Evolutionary conservation across 2,888 invertebrate species (phyloP), one percentile per base, ranked within the genome.

Genomic region (Patella ulyssiponensis): DNA sequence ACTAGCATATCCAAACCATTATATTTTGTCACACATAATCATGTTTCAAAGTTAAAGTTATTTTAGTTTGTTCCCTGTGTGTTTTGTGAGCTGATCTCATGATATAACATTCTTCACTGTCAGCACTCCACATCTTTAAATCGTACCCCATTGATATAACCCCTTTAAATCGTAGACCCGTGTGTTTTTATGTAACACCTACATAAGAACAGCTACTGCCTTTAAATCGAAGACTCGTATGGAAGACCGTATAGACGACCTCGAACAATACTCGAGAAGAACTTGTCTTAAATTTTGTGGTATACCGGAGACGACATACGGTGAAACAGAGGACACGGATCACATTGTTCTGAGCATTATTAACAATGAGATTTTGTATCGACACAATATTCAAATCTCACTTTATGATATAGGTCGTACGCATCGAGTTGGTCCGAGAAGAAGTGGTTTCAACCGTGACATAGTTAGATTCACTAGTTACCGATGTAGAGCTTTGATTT

Each of bases 221-320:
- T 27, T 27, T 27, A 27, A 27, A 27, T 27, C 27, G 27, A 27
- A 27, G 2, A 27, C 27, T 27, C 1, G 27, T 27, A 27, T 64
- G n/a, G 64, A 64, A 9, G 64, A 64, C n/a, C 64, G 64, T 9
- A 11, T 64, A 20, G 64, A 64, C 14, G 64, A 64, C 64, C 23
- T 64, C n/a, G 64, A 64, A 64, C 64, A 64, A 64, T 64, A 64
- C 23, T 64, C 64, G 3, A n/a, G 64, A 20, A n/a, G 64, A 7
- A 64, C 64, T 20, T 64, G 64, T 64, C 64, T 64, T 4, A 64
- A 64, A 11, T 64, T 64, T 64, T 20, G 64, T 64, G 64, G 64
- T 64, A 64, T 64, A 7, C 64, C 64, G 3, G 64, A 64, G 23
- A 7, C 64, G 9, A 20, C 11, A 9, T 64, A n/a, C n/a, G 64